phyloP scores from a whole-genome alignment of 2,797 vertebrate species.

The Acomys russatus region DNA sequence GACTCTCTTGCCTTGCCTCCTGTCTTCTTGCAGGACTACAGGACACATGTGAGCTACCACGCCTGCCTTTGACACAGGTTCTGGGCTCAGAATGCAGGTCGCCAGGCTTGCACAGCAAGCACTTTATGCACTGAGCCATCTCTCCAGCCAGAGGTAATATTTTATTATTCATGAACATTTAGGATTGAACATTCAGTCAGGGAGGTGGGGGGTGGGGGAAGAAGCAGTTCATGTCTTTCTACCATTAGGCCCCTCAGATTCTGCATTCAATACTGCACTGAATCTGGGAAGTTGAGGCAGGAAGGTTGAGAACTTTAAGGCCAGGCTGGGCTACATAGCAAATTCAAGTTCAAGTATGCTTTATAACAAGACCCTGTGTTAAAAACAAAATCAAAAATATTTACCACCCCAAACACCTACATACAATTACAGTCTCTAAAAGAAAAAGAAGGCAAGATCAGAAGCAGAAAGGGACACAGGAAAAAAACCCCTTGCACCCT shows the following conservation, averaged over 20 bases:
- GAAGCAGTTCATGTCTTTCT: background rate
- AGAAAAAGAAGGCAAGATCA: background rate
- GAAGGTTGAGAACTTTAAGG: background rate
- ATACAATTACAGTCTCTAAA: background rate
- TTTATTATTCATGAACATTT: background rate
- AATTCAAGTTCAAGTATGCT: background rate
- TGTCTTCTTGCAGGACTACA: background rate
- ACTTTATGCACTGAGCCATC: background rate
- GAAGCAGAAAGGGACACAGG: background rate
- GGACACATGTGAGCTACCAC: background rate
- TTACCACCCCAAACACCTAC: background rate
- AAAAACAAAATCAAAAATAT: background rate
- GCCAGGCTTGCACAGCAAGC: accelerated
- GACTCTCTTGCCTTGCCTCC: background rate
- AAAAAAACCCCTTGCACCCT: background rate
- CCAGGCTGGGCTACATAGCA: no score
- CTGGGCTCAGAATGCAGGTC: background rate
- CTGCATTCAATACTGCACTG: background rate
- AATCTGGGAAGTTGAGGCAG: background rate
- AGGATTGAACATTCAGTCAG: constrained; percentile 35
- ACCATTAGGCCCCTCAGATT: background rate
- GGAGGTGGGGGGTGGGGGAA: background rate
- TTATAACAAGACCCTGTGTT: background rate
- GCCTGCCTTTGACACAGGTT: background rate
- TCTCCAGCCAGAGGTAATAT: background rate